Evolutionary conservation across 1,140 invertebrate species (phyloP), one percentile per base, ranked within the genome.

Genomic region (Musca vetustissima): DNA sequence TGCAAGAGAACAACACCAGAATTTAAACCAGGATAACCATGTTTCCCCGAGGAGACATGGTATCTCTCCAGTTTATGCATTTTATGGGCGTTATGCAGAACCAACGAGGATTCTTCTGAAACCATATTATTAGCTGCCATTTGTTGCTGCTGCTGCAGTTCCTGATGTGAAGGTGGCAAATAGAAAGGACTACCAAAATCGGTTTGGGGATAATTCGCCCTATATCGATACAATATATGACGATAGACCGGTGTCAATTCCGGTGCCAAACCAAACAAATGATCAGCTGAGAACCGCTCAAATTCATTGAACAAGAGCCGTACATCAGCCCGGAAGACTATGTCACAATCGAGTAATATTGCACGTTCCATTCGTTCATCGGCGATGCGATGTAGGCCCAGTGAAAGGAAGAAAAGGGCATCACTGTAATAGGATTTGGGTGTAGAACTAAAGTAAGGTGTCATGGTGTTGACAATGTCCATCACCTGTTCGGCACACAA

Each of bases 381-480:
- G 19, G 92, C 87, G 53, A 94, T 87, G 73, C 87, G 84, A 81
- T 94, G 89, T 15, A 94, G 78, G 4, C 89, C 91, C 7, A 93
- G 83, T 0, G 93, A 95, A 2, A 95, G 76, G 77, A 92, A 95
- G 78, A 95, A 95, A 1, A 95, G 79, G 1, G 90, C 88, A 83
- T 94, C 91, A 65, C 90, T 92, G 75, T 94, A 95, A 75, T 95
- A 94, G 1, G 91, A 88, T 70, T 91, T 90, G 65, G 90, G 89
- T 73, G 89, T 88, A 48, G 89, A 90, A 73, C 89, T 93, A 78
- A 95, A 94, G 76, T 90, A 87, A 17, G 88, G 87, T 64, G 89
- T 90, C 87, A 94, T 88, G 24, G 87, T 85, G 8, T 85, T 82
- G 2, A 93, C 87, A 70, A 93, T 88, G 72, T 88, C 86, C 57